Base-by-base conservation (phyloP, 2,888 invertebrate genomes). In the Caenorhabditis sp. region DNA sequence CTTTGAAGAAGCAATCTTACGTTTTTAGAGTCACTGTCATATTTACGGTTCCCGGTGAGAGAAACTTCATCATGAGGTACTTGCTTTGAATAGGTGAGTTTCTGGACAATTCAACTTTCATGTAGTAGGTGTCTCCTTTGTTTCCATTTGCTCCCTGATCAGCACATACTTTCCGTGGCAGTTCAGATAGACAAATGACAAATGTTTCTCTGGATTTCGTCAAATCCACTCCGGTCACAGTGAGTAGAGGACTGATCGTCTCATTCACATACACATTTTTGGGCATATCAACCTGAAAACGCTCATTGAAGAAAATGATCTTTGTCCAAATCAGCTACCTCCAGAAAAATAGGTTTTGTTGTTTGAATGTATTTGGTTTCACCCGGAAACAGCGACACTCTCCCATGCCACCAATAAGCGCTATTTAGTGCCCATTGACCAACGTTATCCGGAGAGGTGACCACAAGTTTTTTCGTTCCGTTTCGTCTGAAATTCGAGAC, bases 181-280 rank as follows among this genome's bases (percentile, higher is more conserved):
- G 66, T 19, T 85, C 85, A 1, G 80, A 58, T 22, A 87, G 66
- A 69, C 89, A 89, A 10, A 89, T 80, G 1, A 86, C 85, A 56
- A 84, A 73, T 79, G 85, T 58, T 14, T 74, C 77, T 28, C 76
- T 41, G 5, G 76, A 69, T 77, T 68, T 82, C 26, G 58, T 38
- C 3, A 76, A 51, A 49, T 80, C 72, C 0, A 86, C 80, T 14
- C 85, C 87, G 19, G 85, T 85, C 6, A 90, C 89, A 5, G 89
- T 89, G 8, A 91, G 66, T n/a, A 86, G 74, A n/a, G 88, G 88
- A 31, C 88, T 84, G n/a, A 91, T 84, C 5, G 90, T 89, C 69
- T 91, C 91, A 74, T 91, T 91, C 14, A 89, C 87, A 74, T 90
- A 91, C n/a, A 89, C 89, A 56, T 88, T 82, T 22, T 76, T 59